phyloP scores from a whole-genome alignment of 2,797 vertebrate species.

The Liparis tanakae region DNA sequence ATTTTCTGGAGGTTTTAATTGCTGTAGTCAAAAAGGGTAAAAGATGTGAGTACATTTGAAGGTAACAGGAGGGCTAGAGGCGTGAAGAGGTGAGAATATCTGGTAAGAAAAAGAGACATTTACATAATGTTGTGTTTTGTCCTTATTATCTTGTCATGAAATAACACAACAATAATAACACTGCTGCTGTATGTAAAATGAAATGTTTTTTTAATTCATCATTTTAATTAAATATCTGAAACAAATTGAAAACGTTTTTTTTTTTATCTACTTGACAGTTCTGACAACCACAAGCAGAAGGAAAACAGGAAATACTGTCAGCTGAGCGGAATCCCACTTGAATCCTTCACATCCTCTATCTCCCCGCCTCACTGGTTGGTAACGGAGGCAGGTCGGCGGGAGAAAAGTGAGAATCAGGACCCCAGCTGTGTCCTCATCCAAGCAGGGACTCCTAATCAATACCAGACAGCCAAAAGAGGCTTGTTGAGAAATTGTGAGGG shows the following conservation, averaged over 20 bases:
- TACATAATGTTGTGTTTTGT: background rate
- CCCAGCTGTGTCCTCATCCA: constrained; percentile 65
- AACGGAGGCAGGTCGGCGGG: constrained; percentile 46
- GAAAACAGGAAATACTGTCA: constrained; percentile 2
- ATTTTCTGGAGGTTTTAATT: too few species aligned
- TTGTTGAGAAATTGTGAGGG: constrained; percentile 37
- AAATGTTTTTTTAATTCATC: background rate
- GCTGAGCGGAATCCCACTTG: constrained; percentile 3
- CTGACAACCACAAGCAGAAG: background rate
- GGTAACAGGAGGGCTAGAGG: too few species aligned
- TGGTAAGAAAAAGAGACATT: background rate
- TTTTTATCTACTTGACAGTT: background rate
- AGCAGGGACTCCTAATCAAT: constrained; percentile 66
- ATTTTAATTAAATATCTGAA: background rate
- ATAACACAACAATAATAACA: background rate
- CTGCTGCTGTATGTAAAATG: background rate
- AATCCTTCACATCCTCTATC: constrained; percentile 1
- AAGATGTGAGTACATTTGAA: too few species aligned
- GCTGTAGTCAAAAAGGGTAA: too few species aligned
- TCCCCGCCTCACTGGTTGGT: constrained; percentile 10
- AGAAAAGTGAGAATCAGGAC: constrained; percentile 58
- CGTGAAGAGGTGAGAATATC: background rate
- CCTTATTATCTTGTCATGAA: background rate
- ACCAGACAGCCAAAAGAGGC: constrained; percentile 47
- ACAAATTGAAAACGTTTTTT: background rate